Evolutionary conservation across 2,797 vertebrate genomes (phyloP).

Genomic region (Phataginus tricuspis): DNA sequence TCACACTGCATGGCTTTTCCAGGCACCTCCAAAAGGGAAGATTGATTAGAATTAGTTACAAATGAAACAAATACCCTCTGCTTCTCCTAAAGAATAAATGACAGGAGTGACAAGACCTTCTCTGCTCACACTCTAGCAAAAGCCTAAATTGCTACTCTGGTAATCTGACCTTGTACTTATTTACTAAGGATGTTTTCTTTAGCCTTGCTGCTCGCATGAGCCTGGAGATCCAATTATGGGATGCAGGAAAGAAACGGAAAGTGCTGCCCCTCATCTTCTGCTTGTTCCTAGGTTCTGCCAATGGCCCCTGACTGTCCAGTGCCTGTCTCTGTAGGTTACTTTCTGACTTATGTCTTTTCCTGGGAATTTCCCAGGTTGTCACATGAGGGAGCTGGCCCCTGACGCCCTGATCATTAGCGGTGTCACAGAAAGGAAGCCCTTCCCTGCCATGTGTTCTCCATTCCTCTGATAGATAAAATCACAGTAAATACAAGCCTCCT

Average conservation of each 20-base stretch:
- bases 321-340: not conserved
- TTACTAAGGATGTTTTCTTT: not conserved
- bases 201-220: not conserved
- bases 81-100: not conserved
- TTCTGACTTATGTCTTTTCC: not conserved
- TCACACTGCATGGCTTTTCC: not conserved
- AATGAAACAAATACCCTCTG: not conserved
- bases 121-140: slow-evolving; percentile 61
- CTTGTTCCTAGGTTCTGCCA: not conserved
- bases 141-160: slow-evolving; percentile 36
- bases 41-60: not conserved
- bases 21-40: not conserved
- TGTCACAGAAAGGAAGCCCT: not conserved
- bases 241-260: not conserved
- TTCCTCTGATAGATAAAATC: not conserved
- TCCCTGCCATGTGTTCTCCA: not conserved
- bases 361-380: not conserved
- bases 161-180: slow-evolving; percentile 56
- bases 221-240: not conserved
- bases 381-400: not conserved
- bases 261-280: too few species aligned
- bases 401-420: not conserved
- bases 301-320: fast-evolving
- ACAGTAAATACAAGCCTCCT: slow-evolving; percentile 72
- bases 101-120: slow-evolving; percentile 53